phyloP scores from a whole-genome alignment of 1,140 invertebrate genomes.

The Parasteatoda tepidariorum region DNA sequence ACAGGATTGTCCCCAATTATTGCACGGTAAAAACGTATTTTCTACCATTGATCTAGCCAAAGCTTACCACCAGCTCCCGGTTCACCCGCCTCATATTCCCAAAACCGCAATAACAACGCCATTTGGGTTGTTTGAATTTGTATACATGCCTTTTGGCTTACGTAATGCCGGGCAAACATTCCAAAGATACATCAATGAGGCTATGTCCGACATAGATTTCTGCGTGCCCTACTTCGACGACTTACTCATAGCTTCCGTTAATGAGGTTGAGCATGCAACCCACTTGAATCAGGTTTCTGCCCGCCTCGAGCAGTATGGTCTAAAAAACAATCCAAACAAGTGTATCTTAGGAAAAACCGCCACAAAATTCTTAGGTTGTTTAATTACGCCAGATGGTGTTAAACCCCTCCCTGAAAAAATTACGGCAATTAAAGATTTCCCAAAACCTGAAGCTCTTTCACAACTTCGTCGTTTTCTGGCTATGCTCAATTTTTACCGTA shows the following conservation, averaged over 20 bases:
- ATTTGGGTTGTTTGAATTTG: too few species aligned
- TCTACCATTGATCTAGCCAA: constrained; percentile 57
- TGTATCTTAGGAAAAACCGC: constrained; percentile 9
- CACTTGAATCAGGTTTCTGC: constrained; percentile 67
- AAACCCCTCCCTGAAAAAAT: constrained; percentile 65
- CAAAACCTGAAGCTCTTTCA: constrained; percentile 65
- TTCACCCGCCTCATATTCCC: constrained; percentile 30
- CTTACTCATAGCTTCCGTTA: constrained; percentile 64
- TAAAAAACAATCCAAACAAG: constrained; percentile 65
- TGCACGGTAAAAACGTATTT: constrained; percentile 53
- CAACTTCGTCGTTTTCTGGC: constrained; percentile 66
- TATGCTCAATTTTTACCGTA: too few species aligned
- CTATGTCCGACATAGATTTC: constrained; percentile 67
- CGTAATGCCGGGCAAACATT: too few species aligned
- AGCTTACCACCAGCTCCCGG: constrained; percentile 63
- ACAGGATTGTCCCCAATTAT: constrained; percentile 57
- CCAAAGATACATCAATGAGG: constrained; percentile 27
- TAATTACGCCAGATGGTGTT: constrained; percentile 65
- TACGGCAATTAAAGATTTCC: constrained; percentile 66
- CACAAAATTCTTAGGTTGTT: constrained; percentile 66
- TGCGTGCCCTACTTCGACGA: constrained; percentile 66
- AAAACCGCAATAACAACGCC: constrained; percentile 64
- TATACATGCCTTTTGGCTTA: constrained; percentile 64
- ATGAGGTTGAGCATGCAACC: constrained; percentile 62
- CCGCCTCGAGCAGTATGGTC: constrained; percentile 63